Conservation (phyloP, 2,888 invertebrate species). For the Agrochola litura region DNA sequence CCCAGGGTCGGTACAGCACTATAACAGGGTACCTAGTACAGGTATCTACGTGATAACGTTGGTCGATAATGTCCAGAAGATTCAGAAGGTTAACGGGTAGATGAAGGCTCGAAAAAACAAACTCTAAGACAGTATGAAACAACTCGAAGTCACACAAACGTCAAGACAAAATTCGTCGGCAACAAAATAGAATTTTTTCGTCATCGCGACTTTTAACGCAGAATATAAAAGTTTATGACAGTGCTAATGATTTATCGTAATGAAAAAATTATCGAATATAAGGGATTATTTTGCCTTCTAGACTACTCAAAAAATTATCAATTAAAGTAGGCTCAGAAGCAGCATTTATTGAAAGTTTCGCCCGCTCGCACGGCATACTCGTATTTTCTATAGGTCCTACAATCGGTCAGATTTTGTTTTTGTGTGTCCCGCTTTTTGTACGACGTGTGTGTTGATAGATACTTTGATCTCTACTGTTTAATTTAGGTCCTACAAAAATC, state of each 20-base stretch:
- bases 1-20: slow-evolving; percentile 48
- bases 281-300: background rate
- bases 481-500: no score
- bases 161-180: background rate
- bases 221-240: background rate
- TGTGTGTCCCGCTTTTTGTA: no score
- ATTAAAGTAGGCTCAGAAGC: background rate
- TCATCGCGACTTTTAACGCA: background rate
- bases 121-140: no score
- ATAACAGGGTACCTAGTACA: slow-evolving; percentile 39
- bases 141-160: background rate
- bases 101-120: background rate
- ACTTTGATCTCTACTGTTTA: no score
- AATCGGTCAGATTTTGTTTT: no score
- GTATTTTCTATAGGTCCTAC: no score
- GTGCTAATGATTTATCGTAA: background rate
- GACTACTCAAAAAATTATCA: background rate
- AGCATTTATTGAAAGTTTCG: no score
- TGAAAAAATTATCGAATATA: background rate
- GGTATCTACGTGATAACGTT: background rate
- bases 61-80: background rate
- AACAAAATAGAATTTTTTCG: background rate
- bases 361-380: no score
- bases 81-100: slow-evolving; percentile 8
- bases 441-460: no score